Evolutionary conservation across 1,140 invertebrate species (phyloP).

Genomic region (Euwallacea fornicatus): DNA sequence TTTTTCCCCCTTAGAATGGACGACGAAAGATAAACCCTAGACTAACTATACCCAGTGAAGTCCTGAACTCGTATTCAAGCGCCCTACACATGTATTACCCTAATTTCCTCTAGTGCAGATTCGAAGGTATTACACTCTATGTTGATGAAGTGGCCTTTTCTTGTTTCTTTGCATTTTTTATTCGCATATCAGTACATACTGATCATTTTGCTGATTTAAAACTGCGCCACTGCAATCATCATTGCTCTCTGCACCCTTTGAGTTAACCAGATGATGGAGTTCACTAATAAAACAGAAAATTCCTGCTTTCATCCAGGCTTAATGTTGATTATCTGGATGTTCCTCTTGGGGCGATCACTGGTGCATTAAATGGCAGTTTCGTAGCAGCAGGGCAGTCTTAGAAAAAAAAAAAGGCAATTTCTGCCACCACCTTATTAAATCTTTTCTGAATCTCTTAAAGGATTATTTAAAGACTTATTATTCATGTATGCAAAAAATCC

Average conservation of each 20-base stretch:
- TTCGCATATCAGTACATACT: background rate
- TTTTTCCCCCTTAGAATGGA: background rate
- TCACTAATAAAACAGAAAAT: conserved; percentile 28
- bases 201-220: background rate
- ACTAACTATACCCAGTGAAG: no score
- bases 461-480: background rate
- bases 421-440: no score
- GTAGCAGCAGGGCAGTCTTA: background rate
- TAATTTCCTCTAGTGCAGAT: background rate
- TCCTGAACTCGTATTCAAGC: no score
- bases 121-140: background rate
- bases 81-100: no score
- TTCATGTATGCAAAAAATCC: conserved; percentile 12
- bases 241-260: conserved; percentile 2
- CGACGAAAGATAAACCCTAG: no score
- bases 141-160: background rate
- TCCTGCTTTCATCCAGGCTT: conserved; percentile 21
- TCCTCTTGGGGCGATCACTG: conserved; percentile 16
- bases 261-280: conserved; percentile 21
- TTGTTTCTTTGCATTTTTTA: background rate
- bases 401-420: no score
- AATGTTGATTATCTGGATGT: conserved; percentile 28
- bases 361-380: conserved; percentile 28
- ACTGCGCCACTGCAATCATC: conserved; percentile 5
- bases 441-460: no score